These are phyloP conservation scores for Hololepta plana DNA, from an alignment of 2,888 invertebrate genomes.

Conservation along the genomic window DNA sequence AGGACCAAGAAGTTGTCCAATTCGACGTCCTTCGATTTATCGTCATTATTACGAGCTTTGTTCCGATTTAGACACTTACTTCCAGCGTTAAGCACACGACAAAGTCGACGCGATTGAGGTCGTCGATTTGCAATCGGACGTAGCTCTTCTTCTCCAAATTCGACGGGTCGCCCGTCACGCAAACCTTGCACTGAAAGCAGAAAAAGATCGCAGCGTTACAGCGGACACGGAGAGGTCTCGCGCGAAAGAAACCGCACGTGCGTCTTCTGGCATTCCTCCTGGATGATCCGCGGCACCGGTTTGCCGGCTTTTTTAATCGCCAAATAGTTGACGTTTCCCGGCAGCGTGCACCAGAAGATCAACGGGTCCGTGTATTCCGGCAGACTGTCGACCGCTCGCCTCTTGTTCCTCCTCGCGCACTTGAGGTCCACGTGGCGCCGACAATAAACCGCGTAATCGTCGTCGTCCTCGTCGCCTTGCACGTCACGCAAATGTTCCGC, in stretches of 20 bases:
- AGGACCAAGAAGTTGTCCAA: constrained; percentile 35
- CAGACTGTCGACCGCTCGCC: constrained; percentile 10
- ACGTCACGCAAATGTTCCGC: too few relatives aligned
- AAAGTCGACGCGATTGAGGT: constrained; percentile 34
- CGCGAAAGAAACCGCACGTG: too few relatives aligned
- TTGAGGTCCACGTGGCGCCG: too few relatives aligned
- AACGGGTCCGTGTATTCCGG: constrained; percentile 24
- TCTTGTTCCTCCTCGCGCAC: neutral
- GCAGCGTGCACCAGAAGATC: constrained; percentile 31
- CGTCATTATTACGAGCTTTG: neutral
- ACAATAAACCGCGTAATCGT: too few relatives aligned
- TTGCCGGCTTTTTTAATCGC: constrained; percentile 37
- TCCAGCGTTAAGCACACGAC: constrained; percentile 40
- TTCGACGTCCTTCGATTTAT: constrained; percentile 26
- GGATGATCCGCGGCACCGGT: constrained; percentile 31
- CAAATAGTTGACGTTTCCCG: constrained; percentile 42
- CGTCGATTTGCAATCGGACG: constrained; percentile 40
- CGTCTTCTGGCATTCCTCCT: too few relatives aligned
- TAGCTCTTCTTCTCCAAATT: constrained; percentile 29
- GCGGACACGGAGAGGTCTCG: too few relatives aligned
- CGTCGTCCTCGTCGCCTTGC: too few relatives aligned
- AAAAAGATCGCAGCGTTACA: constrained; percentile 32
- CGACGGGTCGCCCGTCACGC: constrained; percentile 35
- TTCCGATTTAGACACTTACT: constrained; percentile 14
- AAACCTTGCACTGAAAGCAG: too few relatives aligned